Evolutionary conservation across 2,113 vertebrate genomes (phyloP).

Genomic region (Poeciliopsis turrubarensis): DNA sequence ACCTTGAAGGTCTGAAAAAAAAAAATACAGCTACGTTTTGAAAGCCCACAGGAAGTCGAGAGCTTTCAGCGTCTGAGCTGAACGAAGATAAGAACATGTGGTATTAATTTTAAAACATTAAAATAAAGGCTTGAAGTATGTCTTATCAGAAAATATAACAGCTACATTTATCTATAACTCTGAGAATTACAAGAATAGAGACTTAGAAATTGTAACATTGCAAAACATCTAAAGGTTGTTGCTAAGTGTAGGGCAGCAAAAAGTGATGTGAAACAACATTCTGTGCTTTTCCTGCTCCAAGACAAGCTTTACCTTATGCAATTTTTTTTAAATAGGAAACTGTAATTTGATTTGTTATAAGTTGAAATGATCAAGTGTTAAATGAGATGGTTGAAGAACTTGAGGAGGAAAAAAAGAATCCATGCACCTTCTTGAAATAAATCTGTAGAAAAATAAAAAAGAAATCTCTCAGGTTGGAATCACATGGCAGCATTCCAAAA

Average conservation of each 20-base stretch:
- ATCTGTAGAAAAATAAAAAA: background rate
- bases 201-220: background rate
- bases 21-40: background rate
- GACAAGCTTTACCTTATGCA: too few species aligned
- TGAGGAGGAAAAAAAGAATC: too few species aligned
- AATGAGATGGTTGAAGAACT: too few species aligned
- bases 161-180: background rate
- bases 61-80: too few species aligned
- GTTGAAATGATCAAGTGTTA: too few species aligned
- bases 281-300: too few species aligned
- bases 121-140: background rate
- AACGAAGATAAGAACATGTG: background rate
- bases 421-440: background rate
- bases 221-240: background rate
- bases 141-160: background rate
- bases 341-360: too few species aligned
- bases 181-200: background rate
- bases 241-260: too few species aligned
- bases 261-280: background rate
- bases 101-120: background rate
- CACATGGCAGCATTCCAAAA: slow-evolving; percentile 28
- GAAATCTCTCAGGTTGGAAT: slow-evolving; percentile 9
- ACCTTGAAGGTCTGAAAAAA: background rate
- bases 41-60: background rate
- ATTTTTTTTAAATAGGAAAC: too few species aligned